phyloP scores from a whole-genome alignment of 2,797 vertebrate species.

The Acridotheres tristis region DNA sequence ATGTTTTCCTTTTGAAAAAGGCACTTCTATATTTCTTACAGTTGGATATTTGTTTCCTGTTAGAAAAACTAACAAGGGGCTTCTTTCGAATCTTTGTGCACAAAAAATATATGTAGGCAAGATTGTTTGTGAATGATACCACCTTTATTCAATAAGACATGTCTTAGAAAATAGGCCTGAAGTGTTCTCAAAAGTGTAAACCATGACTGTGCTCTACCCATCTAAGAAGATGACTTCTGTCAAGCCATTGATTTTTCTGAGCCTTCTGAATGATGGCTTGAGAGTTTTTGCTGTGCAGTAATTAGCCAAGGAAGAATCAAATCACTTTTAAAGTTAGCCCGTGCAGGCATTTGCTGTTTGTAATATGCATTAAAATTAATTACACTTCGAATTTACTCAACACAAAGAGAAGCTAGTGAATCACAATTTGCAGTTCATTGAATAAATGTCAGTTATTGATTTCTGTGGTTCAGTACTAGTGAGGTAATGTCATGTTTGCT shows the following conservation, averaged over 20 bases:
- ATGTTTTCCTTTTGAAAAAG: neutral
- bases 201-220: neutral
- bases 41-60: neutral
- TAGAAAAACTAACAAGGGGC: neutral
- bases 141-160: neutral
- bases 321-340: conserved; percentile 67
- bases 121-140: neutral
- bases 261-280: conserved; percentile 1
- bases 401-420: conserved; percentile 69
- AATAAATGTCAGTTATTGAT: conserved; percentile 76
- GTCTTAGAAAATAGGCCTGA: neutral
- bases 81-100: neutral
- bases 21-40: neutral
- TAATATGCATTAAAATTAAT: conserved; percentile 68
- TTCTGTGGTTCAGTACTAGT: conserved; percentile 52
- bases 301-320: conserved; percentile 69
- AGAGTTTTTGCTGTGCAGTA: conserved; percentile 57
- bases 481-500: conserved; percentile 66
- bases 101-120: neutral
- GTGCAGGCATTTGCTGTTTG: neutral
- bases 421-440: conserved; percentile 75
- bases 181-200: neutral
- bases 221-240: neutral
- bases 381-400: conserved; percentile 70
- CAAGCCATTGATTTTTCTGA: conserved; percentile 52